Evolutionary conservation across 2,113 vertebrate genomes (phyloP), one percentile per base, ranked within the genome.

Genomic region (Cercopithecus mona): DNA sequence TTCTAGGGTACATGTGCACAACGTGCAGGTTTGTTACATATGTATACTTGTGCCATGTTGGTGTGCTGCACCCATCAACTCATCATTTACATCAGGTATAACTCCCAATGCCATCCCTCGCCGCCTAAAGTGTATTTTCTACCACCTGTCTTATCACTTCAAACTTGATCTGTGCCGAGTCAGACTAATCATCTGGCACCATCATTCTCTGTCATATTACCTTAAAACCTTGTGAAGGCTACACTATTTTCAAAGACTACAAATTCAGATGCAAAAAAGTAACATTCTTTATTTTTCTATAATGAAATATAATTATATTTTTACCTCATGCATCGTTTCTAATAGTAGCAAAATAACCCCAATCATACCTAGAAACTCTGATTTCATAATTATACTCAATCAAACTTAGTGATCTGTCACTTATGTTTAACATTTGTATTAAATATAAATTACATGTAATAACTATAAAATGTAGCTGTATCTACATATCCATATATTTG

Each of bases 291-390:
- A 57, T 66, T 88, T 92, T 90, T 66, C 22, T 84, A 13, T 52
- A 64, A 32, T 75, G 48, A 94, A 83, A 48, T 64, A 3, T 87
- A 78, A 92, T 93, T 82, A 85, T 84, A 70, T 70, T 87, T 97
- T 93, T 55, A 84, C 16, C 35, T 75, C 32, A 59, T 27, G 22
- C 17, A 87, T 73, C 17, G 25, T 50, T 92, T 20, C n/a, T 93
- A 43, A 66, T 17, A 72, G 66, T 55, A 90, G 86, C 23, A 61
- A 95, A 59, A 52, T 43, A 45, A 91, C 32, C 57, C 30, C 38
- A 23, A 30, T 92, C n/a, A 57, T 3, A 66, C 82, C 16, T 52
- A 80, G 25, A 79, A 64, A 90, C 32, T 30, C 66, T 43, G 8
- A 90, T 73, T 88, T 93, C 40, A 94, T 79, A 57, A 78, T 92